Base-by-base conservation (phyloP, 2,113 vertebrate species). In the Megaceryle maxima region DNA sequence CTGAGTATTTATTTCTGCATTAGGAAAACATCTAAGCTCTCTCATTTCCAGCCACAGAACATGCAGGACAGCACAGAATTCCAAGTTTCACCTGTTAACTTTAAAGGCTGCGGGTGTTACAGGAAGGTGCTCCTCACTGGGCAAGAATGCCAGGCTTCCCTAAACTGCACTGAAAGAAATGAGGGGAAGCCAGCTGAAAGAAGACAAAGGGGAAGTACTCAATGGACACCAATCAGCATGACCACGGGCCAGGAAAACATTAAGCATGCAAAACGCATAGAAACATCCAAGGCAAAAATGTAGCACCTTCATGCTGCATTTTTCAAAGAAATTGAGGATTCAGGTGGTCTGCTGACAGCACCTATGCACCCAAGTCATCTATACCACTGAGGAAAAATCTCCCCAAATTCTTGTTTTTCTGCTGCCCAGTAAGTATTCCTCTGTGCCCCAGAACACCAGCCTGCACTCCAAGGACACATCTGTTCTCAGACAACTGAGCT, bases 401-500 rank as follows among this genome's bases (percentile, higher is more conserved):
- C 60, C 31, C 10, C 29, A 28, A 28, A 35, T 41, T 74, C 43
- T 64, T 75, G 48, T 9, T 55, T 91, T 90, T 44, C 79, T 87
- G 51, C 87, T 84, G 44, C 56, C 50, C 56, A 85, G n/a, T 10
- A 59, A 73, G 76, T 84, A 87, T 21, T 60, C 50, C 67, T 68
- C 55, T 51, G 39, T 8, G 10, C 46, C n/a, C 63, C 44, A 28
- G 46, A 7, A 29, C 26, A 37, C 51, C 74, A 94, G 73, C 72
- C 91, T 55, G 59, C 0, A 10, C 48, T 79, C 92, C 96, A 96
- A 95, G 84, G 83, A 92, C 95, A 91, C 72, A 77, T 91, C 94
- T 95, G 87, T 50, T 96, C 90, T 62, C 51, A 95, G 74, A 92
- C 84, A 94, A 92, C 31, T 46, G 90, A 94, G 86, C 96, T 81